Conservation (phyloP, 2,888 invertebrate species). For the Drosophila niveifrons region DNA sequence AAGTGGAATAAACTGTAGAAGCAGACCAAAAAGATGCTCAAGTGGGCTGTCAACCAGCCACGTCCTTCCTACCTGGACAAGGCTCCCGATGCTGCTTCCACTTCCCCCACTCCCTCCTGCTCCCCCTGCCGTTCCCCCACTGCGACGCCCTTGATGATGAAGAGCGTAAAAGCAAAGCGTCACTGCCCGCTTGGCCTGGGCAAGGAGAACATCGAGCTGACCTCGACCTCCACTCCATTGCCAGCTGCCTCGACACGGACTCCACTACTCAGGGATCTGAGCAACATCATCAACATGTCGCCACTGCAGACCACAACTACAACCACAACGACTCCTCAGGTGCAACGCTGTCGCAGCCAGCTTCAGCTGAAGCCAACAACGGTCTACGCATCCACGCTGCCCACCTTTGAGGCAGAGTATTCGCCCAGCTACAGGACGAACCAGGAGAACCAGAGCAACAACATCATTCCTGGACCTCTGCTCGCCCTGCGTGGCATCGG, state of each 20-base stretch:
- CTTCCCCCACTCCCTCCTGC: conserved; percentile 22
- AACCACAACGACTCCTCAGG: neutral
- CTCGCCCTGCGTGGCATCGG: conserved; percentile 84
- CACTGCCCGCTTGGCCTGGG: conserved; percentile 46
- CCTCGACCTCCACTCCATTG: conserved; percentile 76
- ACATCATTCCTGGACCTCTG: conserved; percentile 81
- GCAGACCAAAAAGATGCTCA: conserved; percentile 55
- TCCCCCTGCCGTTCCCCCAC: neutral
- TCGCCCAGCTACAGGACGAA: conserved; percentile 76
- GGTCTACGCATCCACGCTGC: conserved; percentile 81
- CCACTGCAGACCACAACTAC: conserved; percentile 37
- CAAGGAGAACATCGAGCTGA: conserved; percentile 82
- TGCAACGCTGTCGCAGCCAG: neutral
- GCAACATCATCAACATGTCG: conserved; percentile 70
- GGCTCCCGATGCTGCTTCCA: neutral
- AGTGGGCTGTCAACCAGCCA: conserved; percentile 84
- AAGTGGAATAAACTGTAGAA: neutral
- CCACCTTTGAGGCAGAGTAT: conserved; percentile 84
- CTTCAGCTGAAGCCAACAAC: conserved; percentile 4
- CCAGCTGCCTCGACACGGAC: conserved; percentile 33
- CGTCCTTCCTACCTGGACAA: conserved; percentile 76
- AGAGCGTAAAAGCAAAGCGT: conserved; percentile 35
- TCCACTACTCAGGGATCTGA: conserved; percentile 74
- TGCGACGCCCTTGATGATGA: conserved; percentile 11
- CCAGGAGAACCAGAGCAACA: conserved; percentile 6